Percentiles rank a stretch among this genome's conserved stretches.
Conservation (phyloP, 2,113 vertebrate genomes). For the Ondatra zibethicus region DNA sequence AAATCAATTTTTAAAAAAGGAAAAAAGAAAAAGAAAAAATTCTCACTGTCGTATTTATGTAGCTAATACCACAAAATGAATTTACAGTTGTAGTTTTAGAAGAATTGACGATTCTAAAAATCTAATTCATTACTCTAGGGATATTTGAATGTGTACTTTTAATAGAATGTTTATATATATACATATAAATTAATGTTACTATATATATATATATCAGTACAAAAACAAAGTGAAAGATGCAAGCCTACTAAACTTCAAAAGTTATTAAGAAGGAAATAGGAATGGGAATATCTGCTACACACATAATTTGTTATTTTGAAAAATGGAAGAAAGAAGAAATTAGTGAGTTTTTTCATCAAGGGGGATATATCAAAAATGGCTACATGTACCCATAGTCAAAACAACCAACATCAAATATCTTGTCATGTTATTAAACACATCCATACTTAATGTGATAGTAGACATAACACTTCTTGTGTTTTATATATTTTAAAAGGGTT, state of each 20-base stretch:
- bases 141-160: neutral
- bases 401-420: neutral
- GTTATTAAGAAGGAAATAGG: neutral
- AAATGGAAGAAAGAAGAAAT: neutral
- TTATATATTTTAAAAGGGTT: neutral
- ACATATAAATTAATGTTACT: conserved; percentile 25
- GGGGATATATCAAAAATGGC: conserved; percentile 43
- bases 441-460: neutral
- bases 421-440: conserved; percentile 15
- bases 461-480: neutral
- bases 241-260: conserved; percentile 16
- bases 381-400: neutral
- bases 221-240: conserved; percentile 27
- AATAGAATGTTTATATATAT: conserved; percentile 3
- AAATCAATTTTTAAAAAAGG: too few relatives aligned
- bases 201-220: neutral
- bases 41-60: neutral
- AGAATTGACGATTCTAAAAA: neutral
- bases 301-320: conserved; percentile 40
- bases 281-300: conserved; percentile 4
- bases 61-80: conserved; percentile 22
- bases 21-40: too few relatives aligned
- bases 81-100: conserved; percentile 24
- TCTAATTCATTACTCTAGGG: neutral
- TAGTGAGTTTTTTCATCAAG: neutral